These are phyloP conservation scores for Zenarchopterus dispar DNA, from an alignment of 2,797 vertebrate genomes.

Conservation along the genomic window DNA sequence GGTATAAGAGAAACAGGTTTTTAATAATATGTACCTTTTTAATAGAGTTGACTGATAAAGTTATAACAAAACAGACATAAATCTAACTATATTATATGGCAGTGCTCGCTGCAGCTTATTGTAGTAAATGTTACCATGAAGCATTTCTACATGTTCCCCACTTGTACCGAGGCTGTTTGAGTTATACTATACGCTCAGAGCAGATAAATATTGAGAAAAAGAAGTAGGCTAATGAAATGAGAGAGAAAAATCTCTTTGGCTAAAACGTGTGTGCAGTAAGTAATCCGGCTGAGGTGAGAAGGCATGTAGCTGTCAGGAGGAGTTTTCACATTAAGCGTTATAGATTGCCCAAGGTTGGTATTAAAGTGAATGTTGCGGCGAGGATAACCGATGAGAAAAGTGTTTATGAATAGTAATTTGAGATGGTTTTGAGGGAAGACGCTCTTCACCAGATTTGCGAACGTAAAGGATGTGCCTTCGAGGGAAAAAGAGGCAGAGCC, in stretches of 20 bases:
- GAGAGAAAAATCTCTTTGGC: conserved; percentile 16
- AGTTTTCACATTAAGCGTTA: conserved; percentile 21
- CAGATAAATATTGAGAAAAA: conserved; percentile 65
- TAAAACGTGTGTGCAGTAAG: conserved; percentile 17
- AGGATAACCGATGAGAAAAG: conserved; percentile 26
- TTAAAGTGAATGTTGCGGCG: conserved; percentile 39
- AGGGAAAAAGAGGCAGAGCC: conserved; percentile 44
- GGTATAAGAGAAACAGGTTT: too few relatives aligned
- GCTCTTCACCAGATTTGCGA: conserved; percentile 41
- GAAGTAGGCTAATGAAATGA: conserved; percentile 56
- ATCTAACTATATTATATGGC: conserved; percentile 7
- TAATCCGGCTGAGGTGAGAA: conserved; percentile 21
- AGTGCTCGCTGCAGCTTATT: conserved; percentile 29
- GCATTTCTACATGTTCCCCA: conserved; percentile 58
- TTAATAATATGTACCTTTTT: too few relatives aligned
- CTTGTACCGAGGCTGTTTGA: conserved; percentile 56
- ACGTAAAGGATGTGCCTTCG: conserved; percentile 48
- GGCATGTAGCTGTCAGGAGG: conserved; percentile 22
- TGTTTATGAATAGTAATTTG: conserved; percentile 46
- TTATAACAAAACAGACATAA: conserved; percentile 6
- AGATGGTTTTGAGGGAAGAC: conserved; percentile 45
- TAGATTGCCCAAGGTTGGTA: conserved; percentile 25
- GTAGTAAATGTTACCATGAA: conserved; percentile 35
- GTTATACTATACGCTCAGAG: conserved; percentile 45
- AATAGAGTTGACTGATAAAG: neutral